Evolutionary conservation across 2,797 vertebrate genomes (phyloP), one percentile per base, ranked within the genome.

Genomic region (Neopelma chrysocephalum): DNA sequence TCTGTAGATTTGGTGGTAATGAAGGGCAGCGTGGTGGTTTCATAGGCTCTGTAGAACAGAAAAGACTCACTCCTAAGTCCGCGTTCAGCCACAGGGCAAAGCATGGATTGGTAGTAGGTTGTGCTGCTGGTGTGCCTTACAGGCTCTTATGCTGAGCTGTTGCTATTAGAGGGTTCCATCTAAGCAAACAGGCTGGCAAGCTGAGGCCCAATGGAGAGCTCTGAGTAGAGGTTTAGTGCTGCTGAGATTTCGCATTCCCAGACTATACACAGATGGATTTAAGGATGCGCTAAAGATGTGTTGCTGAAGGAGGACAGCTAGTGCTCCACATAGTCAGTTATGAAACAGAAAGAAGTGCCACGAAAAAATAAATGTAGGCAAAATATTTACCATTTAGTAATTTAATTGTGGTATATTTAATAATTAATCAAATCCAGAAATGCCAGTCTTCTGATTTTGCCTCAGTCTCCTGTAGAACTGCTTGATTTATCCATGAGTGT

Each of bases 41-140:
- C 40, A 64, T 14, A 43, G 29, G 15, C 14, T 32, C 61, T 64
- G 61, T 16, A 16, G 61, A 22, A 64, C 10, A 64, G 40, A 15
- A 43, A 23, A 15, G 40, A 43, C 40, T 43, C 29, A 61, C 43
- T 71, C 20, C 43, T 0, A 0, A 43, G 43, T 18, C 27, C 15
- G 11, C 48, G 45, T 58, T 38, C 32, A 36, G 13, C 27, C 38
- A 6, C 12, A n/a, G 57, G 27, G 57, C 17, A 23, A 45, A 18
- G 25, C 21, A 62, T 15, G n/a, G 14, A 31, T 20, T 71, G 34
- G 36, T 38, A n/a, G 12, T 5, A 18, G 12, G 2, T 23, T 65
- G 54, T 79, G 68, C 69, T 93, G 42, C 25, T 66, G 61, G 12
- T 43, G 26, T 32, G 34, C 29, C 40, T 42, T 45, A 47, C 14